Conservation (phyloP, 92 coral and sea anemone species). For the Parazoanthus darwini region DNA sequence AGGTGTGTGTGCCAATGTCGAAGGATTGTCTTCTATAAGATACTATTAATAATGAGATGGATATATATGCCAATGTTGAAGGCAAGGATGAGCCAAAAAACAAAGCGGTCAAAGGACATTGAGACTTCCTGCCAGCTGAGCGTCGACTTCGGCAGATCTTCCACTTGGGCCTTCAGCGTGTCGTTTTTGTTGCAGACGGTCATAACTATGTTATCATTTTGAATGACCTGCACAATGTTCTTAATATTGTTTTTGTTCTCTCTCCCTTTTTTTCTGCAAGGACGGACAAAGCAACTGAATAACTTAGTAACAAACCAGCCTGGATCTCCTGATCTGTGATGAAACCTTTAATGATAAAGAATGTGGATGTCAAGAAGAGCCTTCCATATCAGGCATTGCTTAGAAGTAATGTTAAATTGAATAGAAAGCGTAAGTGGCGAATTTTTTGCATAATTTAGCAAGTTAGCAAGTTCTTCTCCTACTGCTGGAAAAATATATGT, state of each 20-base stretch:
- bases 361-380: no score
- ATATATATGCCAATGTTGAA: background rate
- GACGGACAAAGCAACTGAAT: background rate
- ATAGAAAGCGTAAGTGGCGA: no score
- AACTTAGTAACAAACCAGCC: background rate
- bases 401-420: no score
- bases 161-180: background rate
- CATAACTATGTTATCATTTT: background rate
- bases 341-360: background rate
- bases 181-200: background rate
- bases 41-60: background rate
- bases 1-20: background rate
- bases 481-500: no score
- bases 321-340: conserved; percentile 7
- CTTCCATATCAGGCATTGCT: no score
- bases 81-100: background rate
- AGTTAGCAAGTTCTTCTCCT: no score
- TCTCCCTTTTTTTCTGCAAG: background rate
- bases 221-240: background rate
- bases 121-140: background rate
- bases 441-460: no score
- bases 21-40: background rate
- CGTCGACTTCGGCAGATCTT: background rate
- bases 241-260: background rate
- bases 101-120: conserved; percentile 5